A percentile compares a stretch with the other conserved stretches of the same genome.
Evolutionary conservation across 2,113 vertebrate genomes (phyloP).

Genomic region (Melanerpes aurifrons): DNA sequence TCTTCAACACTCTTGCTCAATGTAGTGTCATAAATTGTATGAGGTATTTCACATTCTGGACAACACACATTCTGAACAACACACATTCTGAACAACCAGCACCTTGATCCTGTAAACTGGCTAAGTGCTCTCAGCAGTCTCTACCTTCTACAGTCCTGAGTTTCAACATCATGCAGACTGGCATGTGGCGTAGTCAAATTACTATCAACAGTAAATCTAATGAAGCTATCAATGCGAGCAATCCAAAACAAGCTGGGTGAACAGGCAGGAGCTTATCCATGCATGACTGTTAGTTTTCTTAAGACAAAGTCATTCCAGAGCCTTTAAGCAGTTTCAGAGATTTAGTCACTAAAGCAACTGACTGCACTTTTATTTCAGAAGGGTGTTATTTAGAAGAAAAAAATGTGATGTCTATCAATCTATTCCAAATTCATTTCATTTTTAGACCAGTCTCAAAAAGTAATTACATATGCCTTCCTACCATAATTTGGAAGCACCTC

Average conservation of each 20-base stretch:
- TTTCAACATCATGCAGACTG: not conserved
- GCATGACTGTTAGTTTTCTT: not conserved
- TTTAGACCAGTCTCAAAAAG: not conserved
- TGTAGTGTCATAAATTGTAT: too few relatives aligned
- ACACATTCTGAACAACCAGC: not conserved
- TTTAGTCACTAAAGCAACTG: slow-evolving; percentile 3
- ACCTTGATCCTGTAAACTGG: not conserved
- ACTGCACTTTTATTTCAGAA: not conserved
- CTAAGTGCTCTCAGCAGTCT: not conserved
- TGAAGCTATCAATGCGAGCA: not conserved
- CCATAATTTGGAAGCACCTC: slow-evolving; percentile 31
- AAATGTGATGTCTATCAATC: not conserved
- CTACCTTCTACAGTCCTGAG: not conserved
- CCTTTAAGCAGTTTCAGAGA: not conserved
- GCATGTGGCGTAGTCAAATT: not conserved
- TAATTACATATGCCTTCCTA: slow-evolving; percentile 24
- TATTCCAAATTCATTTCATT: not conserved
- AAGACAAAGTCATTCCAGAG: slow-evolving; percentile 17
- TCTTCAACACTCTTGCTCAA: too few relatives aligned
- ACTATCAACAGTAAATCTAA: not conserved
- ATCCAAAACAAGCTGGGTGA: not conserved
- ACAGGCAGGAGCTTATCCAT: not conserved
- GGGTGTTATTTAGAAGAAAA: not conserved
- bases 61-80: not conserved
- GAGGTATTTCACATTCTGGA: not conserved